Conservation (phyloP, 2,888 invertebrate species). For the Xestoiulus laeticollis region DNA sequence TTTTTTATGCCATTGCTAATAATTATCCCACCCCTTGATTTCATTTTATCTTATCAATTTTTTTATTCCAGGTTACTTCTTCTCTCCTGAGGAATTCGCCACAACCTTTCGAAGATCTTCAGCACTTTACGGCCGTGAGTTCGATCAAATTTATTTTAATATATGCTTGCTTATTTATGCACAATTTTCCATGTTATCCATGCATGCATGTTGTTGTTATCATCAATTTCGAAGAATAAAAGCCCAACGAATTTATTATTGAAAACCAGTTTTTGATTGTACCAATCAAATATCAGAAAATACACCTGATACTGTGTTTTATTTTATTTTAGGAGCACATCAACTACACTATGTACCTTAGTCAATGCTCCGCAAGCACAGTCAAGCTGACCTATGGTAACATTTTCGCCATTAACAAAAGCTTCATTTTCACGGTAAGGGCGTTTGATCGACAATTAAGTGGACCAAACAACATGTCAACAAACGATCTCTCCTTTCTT, state of each 20-base stretch:
- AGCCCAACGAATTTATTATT: no score
- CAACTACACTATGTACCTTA: slow-evolving; percentile 43
- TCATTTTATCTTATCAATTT: background rate
- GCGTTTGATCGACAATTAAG: background rate
- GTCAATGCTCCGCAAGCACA: background rate
- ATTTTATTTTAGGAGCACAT: background rate
- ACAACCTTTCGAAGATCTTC: background rate
- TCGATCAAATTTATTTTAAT: background rate
- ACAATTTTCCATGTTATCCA: no score
- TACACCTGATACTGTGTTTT: background rate
- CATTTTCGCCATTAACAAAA: slow-evolving; percentile 43
- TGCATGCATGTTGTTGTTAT: no score
- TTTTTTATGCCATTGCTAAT: no score
- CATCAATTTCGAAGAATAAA: no score
- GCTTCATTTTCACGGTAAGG: slow-evolving; percentile 35
- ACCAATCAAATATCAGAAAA: no score
- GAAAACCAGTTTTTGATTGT: no score
- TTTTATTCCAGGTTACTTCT: slow-evolving; percentile 9
- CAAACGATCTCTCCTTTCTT: background rate
- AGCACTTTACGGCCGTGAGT: slow-evolving; percentile 33
- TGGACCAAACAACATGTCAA: no score
- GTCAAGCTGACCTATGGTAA: slow-evolving; percentile 32
- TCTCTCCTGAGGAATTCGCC: background rate
- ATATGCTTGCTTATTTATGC: background rate
- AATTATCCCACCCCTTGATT: no score